Evolutionary conservation across 2,113 vertebrate species (phyloP).

Genomic region (Paramisgurnus dabryanus): DNA sequence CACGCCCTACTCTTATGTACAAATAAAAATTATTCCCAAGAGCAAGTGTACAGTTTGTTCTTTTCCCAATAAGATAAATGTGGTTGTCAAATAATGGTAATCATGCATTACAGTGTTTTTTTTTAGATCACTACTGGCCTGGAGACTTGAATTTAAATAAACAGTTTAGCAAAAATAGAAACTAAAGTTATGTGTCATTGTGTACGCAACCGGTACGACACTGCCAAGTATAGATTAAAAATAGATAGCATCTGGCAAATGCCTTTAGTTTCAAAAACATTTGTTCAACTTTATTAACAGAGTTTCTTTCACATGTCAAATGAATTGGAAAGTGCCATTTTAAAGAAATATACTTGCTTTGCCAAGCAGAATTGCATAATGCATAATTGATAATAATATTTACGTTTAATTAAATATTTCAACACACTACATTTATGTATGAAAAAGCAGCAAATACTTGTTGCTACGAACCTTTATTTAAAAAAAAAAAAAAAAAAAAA

Average conservation of each 20-base stretch:
- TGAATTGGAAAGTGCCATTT: not conserved
- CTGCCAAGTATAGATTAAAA: not conserved
- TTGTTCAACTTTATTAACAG: not conserved
- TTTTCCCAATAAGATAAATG: not conserved
- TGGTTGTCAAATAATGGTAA: not conserved
- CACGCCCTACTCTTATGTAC: too few relatives aligned
- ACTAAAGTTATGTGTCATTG: not conserved
- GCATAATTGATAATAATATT: too few relatives aligned
- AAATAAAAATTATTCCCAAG: not conserved
- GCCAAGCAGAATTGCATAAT: too few relatives aligned
- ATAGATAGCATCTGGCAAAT: not conserved
- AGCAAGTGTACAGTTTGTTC: not conserved
- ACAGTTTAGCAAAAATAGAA: not conserved
- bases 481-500: too few relatives aligned
- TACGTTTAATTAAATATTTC: too few relatives aligned
- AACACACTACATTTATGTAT: too few relatives aligned
- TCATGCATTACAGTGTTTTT: not conserved
- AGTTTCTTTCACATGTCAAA: not conserved
- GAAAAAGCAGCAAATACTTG: too few relatives aligned
- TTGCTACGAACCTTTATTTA: too few relatives aligned
- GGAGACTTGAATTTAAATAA: slow-evolving; percentile 14
- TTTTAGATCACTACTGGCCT: not conserved
- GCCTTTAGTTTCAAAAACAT: not conserved
- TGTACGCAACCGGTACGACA: not conserved
- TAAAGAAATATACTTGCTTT: too few relatives aligned